These are phyloP conservation scores for Cerastis leucographa DNA, from an alignment of 2,888 invertebrate species.

Conservation along the genomic window DNA sequence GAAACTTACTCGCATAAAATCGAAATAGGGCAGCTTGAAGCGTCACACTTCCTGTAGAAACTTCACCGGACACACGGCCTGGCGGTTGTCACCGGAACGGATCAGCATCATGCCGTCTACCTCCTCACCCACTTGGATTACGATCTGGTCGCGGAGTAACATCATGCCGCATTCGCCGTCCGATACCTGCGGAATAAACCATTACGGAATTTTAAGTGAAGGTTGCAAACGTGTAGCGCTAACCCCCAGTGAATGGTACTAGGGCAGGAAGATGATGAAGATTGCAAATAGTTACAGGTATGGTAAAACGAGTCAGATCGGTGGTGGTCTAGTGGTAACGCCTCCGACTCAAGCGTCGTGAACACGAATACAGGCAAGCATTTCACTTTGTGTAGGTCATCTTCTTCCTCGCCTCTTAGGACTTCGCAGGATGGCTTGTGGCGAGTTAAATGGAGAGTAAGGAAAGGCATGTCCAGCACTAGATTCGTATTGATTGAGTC, in stretches of 20 bases:
- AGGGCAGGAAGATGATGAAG: not conserved
- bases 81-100: slow-evolving; percentile 97
- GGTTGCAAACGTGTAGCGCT: not conserved
- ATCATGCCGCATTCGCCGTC: slow-evolving; percentile 96
- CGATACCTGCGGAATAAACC: slow-evolving; percentile 93
- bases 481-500: not conserved
- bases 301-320: not conserved
- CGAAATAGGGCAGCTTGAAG: slow-evolving; percentile 85
- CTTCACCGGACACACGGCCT: slow-evolving; percentile 98
- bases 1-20: slow-evolving; percentile 79
- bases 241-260: not conserved
- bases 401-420: too few species aligned
- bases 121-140: slow-evolving; percentile 97
- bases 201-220: not conserved
- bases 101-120: slow-evolving; percentile 98
- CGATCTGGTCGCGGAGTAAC: slow-evolving; percentile 97
- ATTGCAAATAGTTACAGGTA: not conserved
- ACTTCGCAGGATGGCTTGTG: not conserved
- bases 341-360: too few species aligned
- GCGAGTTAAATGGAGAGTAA: not conserved
- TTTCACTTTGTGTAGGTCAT: too few species aligned
- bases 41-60: slow-evolving; percentile 98
- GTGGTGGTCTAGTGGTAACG: not conserved
- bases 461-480: not conserved
- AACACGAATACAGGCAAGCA: too few species aligned